Base-by-base conservation (phyloP, 2,888 invertebrate genomes). In the Spatulosminthurus flaviceps region DNA sequence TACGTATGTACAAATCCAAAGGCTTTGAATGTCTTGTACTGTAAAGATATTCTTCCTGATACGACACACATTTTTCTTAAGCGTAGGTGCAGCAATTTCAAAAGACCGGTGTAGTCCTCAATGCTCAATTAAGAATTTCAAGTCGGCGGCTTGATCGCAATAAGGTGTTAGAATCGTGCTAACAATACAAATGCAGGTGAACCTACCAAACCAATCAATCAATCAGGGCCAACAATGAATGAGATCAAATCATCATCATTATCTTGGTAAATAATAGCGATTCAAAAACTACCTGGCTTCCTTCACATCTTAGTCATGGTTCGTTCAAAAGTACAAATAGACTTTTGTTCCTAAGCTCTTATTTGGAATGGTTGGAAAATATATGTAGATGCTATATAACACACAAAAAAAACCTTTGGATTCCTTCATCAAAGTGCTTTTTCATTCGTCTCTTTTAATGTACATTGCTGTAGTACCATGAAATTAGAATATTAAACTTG, bases 231-330 rank as follows among this genome's bases (percentile, higher is more conserved):
- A 66, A 78, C 72, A 71, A 78, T 78, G 78, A 78, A 78, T 72
- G 64, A 78, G 78, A 78, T 78, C 78, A 78, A 72, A 77, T 78
- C 78, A 78, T 78, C 71, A 73, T 72, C 71, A 78, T 78, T 66
- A 72, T 78, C 42, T 66, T 66, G 64, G 26, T 72, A 60, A 71
- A 71, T 71, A 70, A 70, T 69, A 28, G 70, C 60, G 77, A 76
- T 76, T 41, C 67, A 76, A 67, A 76, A 21, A 41, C 67, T 75
- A 75, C 34, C 22, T 51, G 43, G 43, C 51, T 43, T 41, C 70
- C 70, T 21, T 70, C 26, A 67, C 28, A 67, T 28, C 28, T 29
- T 67, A 67, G 28, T 26, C 67, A 51, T 51, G 9, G 26, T 64
- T 24, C 26, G 64, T 24, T 67, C 67, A 67, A 64, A 22, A 64